phyloP scores from a whole-genome alignment of 1,140 invertebrate genomes.

The Neodiprion virginianus region DNA sequence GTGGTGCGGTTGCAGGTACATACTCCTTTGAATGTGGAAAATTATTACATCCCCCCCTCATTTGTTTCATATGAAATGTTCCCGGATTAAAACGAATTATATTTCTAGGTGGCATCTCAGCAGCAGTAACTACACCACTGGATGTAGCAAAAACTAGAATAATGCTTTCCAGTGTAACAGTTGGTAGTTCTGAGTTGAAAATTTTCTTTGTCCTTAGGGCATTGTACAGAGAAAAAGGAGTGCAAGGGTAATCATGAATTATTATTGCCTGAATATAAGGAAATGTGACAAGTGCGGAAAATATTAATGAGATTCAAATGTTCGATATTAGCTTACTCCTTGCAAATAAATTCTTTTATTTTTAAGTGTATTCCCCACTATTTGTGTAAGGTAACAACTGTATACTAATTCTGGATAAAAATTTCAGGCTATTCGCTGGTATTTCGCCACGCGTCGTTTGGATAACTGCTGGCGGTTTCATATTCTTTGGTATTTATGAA shows the following conservation, averaged over 20 bases:
- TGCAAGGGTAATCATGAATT: conserved; percentile 66
- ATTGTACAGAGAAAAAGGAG: conserved; percentile 70
- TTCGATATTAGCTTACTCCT: too few relatives aligned
- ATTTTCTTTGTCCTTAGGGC: conserved; percentile 46
- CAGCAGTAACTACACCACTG: conserved; percentile 85
- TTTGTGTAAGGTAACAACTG: too few relatives aligned
- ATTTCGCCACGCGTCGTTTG: conserved; percentile 79
- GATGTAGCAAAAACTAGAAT: conserved; percentile 94
- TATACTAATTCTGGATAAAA: too few relatives aligned
- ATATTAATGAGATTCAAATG: too few relatives aligned
- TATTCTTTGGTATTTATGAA: conserved; percentile 92
- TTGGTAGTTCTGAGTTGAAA: conserved; percentile 14
- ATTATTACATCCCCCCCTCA: background rate
- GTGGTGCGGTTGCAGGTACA: conserved; percentile 65
- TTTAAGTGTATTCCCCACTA: too few relatives aligned
- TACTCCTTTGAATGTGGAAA: too few relatives aligned
- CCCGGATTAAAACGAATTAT: background rate
- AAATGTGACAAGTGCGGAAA: too few relatives aligned
- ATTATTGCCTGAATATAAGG: conserved; percentile 11
- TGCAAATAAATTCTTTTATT: too few relatives aligned
- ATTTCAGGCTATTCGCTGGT: conserved; percentile 81
- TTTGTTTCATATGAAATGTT: background rate
- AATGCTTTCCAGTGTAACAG: conserved; percentile 78
- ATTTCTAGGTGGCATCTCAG: conserved; percentile 73
- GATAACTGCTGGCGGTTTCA: conserved; percentile 88